Conservation (phyloP, 2,888 invertebrate species). For the Ephialtes manifestator region DNA sequence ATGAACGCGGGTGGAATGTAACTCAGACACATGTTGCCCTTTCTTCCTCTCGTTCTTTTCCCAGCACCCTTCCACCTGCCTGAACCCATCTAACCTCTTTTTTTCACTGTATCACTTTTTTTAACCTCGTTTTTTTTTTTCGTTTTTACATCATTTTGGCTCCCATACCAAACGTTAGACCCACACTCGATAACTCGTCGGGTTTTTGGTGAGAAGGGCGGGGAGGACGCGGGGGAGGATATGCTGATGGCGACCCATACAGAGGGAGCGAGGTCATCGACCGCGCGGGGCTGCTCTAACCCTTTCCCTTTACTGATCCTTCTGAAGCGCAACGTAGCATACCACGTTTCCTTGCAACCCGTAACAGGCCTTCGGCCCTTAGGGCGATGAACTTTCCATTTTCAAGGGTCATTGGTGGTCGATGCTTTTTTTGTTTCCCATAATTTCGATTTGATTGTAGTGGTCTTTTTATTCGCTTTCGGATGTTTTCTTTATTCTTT, state of each 20-base stretch:
- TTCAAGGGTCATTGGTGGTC: slow-evolving; percentile 68
- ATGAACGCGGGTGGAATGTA: slow-evolving; percentile 79
- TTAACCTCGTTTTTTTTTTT: slow-evolving; percentile 69
- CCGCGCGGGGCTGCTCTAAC: slow-evolving; percentile 67
- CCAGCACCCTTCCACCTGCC: slow-evolving; percentile 79
- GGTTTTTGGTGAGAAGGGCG: slow-evolving; percentile 49
- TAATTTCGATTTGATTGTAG: neutral
- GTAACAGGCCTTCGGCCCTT: slow-evolving; percentile 56
- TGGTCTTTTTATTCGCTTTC: neutral
- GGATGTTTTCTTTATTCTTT: neutral
- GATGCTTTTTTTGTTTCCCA: slow-evolving; percentile 10
- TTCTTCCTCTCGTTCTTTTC: slow-evolving; percentile 60
- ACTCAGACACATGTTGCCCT: slow-evolving; percentile 82
- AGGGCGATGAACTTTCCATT: slow-evolving; percentile 80
- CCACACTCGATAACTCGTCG: slow-evolving; percentile 47
- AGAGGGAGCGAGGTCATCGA: slow-evolving; percentile 72
- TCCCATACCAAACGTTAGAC: slow-evolving; percentile 35
- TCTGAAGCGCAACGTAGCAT: slow-evolving; percentile 52
- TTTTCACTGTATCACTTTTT: slow-evolving; percentile 62
- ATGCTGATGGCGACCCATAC: slow-evolving; percentile 66
- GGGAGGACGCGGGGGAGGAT: slow-evolving; percentile 61
- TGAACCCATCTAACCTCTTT: slow-evolving; percentile 65
- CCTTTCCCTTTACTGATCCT: slow-evolving; percentile 71
- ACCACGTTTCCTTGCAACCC: slow-evolving; percentile 51
- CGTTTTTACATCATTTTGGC: slow-evolving; percentile 50